phyloP scores from a whole-genome alignment of 2,113 vertebrate species.

The Martes martes region DNA sequence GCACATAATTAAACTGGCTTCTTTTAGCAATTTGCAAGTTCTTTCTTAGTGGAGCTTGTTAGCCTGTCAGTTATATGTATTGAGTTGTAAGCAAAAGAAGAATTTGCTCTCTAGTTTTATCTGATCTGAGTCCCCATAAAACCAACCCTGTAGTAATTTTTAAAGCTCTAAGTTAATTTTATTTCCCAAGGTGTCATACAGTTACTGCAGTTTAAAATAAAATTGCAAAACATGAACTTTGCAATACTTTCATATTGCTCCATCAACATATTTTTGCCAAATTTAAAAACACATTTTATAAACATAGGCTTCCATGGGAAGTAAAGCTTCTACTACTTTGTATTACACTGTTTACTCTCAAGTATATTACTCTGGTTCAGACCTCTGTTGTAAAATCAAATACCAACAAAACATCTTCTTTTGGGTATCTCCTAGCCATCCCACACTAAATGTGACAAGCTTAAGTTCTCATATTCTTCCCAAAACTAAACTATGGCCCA shows the following conservation, averaged over 20 bases:
- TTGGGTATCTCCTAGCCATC: not conserved
- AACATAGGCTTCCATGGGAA: not conserved
- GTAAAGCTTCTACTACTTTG: not conserved
- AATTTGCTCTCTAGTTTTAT: not conserved
- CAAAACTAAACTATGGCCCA: not conserved
- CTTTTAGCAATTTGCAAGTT: not conserved
- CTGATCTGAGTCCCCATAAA: not conserved
- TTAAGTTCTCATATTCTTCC: not conserved
- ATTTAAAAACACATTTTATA: not conserved
- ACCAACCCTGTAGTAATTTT: not conserved
- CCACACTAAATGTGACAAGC: not conserved
- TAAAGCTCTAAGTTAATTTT: not conserved
- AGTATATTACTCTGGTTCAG: not conserved
- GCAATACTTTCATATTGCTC: not conserved
- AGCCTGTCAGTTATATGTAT: not conserved
- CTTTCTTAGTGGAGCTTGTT: not conserved
- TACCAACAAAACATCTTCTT: not conserved
- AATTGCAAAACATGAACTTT: not conserved
- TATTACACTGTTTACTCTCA: not conserved
- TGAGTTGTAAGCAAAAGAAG: not conserved
- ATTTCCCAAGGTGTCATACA: not conserved
- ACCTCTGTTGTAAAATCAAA: not conserved
- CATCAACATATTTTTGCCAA: not conserved
- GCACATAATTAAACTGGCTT: not conserved
- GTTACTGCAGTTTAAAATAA: not conserved